These are phyloP conservation scores for Pseudoatta argentina DNA, from an alignment of 1,140 invertebrate genomes.

Conservation along the genomic window DNA sequence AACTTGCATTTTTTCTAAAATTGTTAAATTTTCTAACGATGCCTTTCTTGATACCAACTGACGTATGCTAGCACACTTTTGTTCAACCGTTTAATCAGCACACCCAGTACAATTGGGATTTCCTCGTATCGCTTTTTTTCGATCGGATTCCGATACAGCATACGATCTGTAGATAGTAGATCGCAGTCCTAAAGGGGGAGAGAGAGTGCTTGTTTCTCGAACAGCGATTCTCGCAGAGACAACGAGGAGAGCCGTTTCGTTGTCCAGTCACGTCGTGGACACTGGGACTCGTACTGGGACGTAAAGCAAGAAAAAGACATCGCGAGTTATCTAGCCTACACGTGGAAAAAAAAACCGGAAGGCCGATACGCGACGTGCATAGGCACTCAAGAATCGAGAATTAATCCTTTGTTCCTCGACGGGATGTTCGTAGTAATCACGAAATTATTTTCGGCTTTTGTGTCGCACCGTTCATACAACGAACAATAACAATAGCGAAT, in stretches of 20 bases:
- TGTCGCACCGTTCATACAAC: not conserved
- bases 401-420: constrained; percentile 30
- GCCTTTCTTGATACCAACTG: not conserved
- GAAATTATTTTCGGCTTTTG: not conserved
- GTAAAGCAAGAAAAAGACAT: constrained; percentile 43
- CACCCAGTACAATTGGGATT: constrained; percentile 39
- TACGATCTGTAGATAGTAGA: constrained; percentile 42
- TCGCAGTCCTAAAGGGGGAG: constrained; percentile 14
- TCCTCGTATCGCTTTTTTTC: constrained; percentile 23
- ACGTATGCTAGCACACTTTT: not conserved
- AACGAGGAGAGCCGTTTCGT: constrained; percentile 68
- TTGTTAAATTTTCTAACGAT: not conserved
- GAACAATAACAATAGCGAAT: not conserved
- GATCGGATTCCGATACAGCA: constrained; percentile 3
- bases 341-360: constrained; percentile 52
- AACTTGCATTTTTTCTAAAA: not conserved
- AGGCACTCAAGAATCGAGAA: constrained; percentile 30
- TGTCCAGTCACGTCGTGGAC: constrained; percentile 77
- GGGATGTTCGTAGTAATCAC: not conserved
- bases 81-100: not conserved
- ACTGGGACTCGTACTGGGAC: constrained; percentile 47
- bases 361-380: constrained; percentile 48
- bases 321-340: constrained; percentile 21
- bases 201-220: constrained; percentile 49
- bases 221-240: constrained; percentile 35